A percentile compares a stretch with the other conserved stretches of the same genome.
Conservation (phyloP, 2,888 invertebrate genomes). For the Sesia apiformis region DNA sequence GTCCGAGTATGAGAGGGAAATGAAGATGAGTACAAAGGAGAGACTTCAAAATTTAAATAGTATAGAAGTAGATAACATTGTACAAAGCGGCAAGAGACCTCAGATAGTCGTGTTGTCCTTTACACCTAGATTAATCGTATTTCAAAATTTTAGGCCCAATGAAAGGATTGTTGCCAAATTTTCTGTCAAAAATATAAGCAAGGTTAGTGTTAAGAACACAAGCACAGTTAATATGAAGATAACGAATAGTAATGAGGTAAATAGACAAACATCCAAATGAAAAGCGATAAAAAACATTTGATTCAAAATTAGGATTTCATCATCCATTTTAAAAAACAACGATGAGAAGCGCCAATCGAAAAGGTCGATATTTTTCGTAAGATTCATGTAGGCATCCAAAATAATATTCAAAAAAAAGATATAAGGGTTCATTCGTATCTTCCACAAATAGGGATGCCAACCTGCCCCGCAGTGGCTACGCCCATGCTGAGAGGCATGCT, state of each 20-base stretch:
- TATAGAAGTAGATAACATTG: constrained; percentile 44
- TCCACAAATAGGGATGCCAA: too few relatives aligned
- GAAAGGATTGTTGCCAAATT: constrained; percentile 64
- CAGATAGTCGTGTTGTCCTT: constrained; percentile 38
- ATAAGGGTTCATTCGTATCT: too few relatives aligned
- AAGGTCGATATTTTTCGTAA: not conserved
- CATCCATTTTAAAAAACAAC: too few relatives aligned
- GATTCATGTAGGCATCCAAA: not conserved
- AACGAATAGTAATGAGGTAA: too few relatives aligned
- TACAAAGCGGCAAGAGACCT: constrained; percentile 21
- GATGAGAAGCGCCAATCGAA: not conserved
- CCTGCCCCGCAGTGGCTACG: too few relatives aligned
- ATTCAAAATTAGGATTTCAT: too few relatives aligned
- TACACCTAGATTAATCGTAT: constrained; percentile 71
- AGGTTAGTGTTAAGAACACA: constrained; percentile 39
- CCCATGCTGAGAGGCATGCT: too few relatives aligned
- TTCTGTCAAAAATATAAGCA: constrained; percentile 71
- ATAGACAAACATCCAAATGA: too few relatives aligned
- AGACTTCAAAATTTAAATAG: constrained; percentile 40
- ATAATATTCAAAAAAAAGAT: too few relatives aligned
- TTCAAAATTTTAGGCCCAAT: constrained; percentile 75
- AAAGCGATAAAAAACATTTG: too few relatives aligned
- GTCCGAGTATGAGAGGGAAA: constrained; percentile 52
- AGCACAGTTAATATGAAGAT: too few relatives aligned
- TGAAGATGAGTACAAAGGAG: constrained; percentile 44